Evolutionary conservation across 2,888 invertebrate genomes (phyloP), one percentile per base, ranked within the genome.

Genomic region (Synanthedon formicaeformis): DNA sequence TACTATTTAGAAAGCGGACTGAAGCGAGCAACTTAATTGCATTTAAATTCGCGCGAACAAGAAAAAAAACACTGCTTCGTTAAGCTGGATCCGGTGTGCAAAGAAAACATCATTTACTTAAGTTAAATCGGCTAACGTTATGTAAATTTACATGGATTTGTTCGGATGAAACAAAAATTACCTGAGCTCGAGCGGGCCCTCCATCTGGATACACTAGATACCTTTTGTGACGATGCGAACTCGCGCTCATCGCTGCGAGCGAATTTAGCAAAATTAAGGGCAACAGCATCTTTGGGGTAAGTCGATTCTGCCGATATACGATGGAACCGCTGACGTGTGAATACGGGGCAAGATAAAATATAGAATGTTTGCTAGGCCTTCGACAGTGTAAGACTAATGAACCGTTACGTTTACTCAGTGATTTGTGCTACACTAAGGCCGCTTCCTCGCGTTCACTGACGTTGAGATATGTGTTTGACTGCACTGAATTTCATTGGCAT

Each of bases 191-290:
- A 52, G 90, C 90, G 1, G 88, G 88, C 4, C 88, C 85, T 49
- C 90, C 90, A 58, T 89, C 85, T 8, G 89, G 88, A 67, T 89
- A 91, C n/a, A 90, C 81, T 52, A 91, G 78, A 63, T 88, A 89
- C 55, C 91, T 76, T 61, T 79, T 88, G 56, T 89, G 81, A 57
- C 90, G 77, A 52, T 66, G 60, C 54, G 67, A 69, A 55, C 69
- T 67, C 54, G 62, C 69, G 12, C 62, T 64, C 40, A 68, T 64
- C 56, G 69, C 56, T 54, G 64, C 63, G 51, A 81, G 64, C 51
- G 78, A 72, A 74, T 76, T 75, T 59, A 84, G 69, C 60, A 81
- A 67, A 75, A 83, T 74, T 73, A 83, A 61, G 63, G 61, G 59
- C 45, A 76, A 61, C 50, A 74, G 64, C 75, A 82, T 75, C 60